Conservation (phyloP, 2,888 invertebrate species). For the Rotaria socialis region DNA sequence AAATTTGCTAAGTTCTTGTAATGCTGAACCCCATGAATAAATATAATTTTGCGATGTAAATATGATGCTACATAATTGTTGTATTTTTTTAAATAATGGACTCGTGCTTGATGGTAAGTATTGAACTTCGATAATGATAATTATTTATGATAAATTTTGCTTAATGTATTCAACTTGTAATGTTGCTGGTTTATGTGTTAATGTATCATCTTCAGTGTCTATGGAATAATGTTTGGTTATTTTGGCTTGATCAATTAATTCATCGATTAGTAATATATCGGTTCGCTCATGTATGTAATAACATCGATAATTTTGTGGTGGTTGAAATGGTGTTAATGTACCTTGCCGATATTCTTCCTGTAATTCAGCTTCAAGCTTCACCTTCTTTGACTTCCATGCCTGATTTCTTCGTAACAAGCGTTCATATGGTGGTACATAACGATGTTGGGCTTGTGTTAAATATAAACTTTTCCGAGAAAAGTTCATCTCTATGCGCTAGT, state of each 20-base stretch:
- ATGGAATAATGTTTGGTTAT: background rate
- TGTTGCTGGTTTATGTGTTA: background rate
- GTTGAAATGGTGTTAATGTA: background rate
- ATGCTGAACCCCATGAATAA: background rate
- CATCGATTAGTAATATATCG: background rate
- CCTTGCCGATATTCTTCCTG: background rate
- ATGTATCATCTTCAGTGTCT: background rate
- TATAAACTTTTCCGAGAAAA: no score
- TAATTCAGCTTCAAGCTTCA: background rate
- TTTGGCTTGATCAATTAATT: background rate
- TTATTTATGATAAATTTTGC: background rate
- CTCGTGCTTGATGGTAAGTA: background rate
- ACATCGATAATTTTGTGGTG: background rate
- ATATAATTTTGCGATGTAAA: background rate
- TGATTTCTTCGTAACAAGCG: no score
- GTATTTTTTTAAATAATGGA: background rate
- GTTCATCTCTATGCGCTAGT: no score
- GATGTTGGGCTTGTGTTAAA: no score
- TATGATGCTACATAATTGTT: background rate
- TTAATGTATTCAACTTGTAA: background rate
- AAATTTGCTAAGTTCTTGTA: background rate
- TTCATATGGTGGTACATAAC: no score
- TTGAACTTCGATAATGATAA: background rate
- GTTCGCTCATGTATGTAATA: background rate
- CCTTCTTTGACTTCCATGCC: background rate